Conservation (phyloP, 2,797 vertebrate species). For the Spinus pinus region DNA sequence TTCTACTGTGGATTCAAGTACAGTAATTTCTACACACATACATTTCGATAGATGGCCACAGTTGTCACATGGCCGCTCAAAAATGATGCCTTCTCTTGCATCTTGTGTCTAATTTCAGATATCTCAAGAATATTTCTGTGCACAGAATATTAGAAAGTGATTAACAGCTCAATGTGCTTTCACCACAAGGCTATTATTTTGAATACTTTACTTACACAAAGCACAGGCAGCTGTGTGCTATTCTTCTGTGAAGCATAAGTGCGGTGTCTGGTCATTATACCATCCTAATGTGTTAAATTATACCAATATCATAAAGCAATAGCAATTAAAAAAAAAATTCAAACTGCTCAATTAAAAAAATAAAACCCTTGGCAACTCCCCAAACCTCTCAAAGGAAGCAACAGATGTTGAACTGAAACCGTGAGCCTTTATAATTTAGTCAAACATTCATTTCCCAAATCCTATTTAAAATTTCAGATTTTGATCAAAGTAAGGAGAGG, state of each 20-base stretch:
- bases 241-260: conserved; percentile 31
- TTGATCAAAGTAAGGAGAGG: not conserved
- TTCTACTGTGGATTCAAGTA: not conserved
- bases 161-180: conserved; percentile 41
- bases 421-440: not conserved
- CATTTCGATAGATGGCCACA: not conserved
- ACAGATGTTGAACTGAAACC: not conserved
- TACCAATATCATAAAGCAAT: conserved; percentile 26
- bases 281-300: conserved; percentile 21
- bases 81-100: not conserved
- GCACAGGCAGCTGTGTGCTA: conserved; percentile 50
- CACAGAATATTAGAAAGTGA: conserved; percentile 43
- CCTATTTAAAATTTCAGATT: not conserved
- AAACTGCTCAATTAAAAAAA: not conserved
- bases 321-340: not conserved
- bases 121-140: conserved; percentile 31
- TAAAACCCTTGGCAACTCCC: not conserved
- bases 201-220: conserved; percentile 29
- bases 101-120: conserved; percentile 15
- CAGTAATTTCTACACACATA: not conserved
- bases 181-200: conserved; percentile 54
- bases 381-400: not conserved
- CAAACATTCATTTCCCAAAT: not conserved
- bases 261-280: conserved; percentile 20
- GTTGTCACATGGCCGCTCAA: not conserved